Evolutionary conservation across 2,113 vertebrate species (phyloP), one percentile per base, ranked within the genome.

Genomic region (Pteronura brasiliensis): DNA sequence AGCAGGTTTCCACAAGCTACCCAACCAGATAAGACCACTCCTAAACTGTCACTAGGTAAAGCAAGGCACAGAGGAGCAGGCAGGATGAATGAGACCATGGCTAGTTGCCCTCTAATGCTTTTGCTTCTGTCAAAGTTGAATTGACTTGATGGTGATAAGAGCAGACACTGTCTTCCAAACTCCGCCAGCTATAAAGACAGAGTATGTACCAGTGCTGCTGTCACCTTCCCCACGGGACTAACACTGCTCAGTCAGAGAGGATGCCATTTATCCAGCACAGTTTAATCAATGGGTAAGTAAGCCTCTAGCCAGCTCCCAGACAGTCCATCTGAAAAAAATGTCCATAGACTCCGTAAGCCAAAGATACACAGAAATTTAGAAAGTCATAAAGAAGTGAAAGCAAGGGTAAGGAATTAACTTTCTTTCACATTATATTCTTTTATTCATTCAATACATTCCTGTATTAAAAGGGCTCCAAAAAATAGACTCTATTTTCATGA

Each of bases 101-200:
- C 29, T 61, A 83, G 44, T 3, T 80, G 77, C 25, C 57, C 71
- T 44, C 76, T 61, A 36, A 44, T 61, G 65, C 49, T 91, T 83
- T 42, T 77, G 57, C 59, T 93, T 93, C 76, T 49, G 25, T 59
- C 57, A 52, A 92, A 80, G 82, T 82, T 18, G 4, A 76, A 67
- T 88, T 57, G 80, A 29, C 36, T 34, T 87, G 76, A 81, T 47
- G 47, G 52, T 76, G 76, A 18, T 81, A 94, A 94, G 71, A 94
- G 71, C 74, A 95, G 52, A 74, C 23, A 76, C 27, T 39, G 12
- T 76, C 85, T 91, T 93, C 69, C 81, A 49, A 34, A 74, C 31
- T 52, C 71, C 71, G 52, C 34, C 61, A 61, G 52, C 11, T 47
- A 18, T 63, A 57, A 80, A 36, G 27, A 79, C 47, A 72, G 76